Evolutionary conservation across 92 coral and sea anemone genomes (phyloP), one percentile per base, ranked within the genome.

Genomic region (Porites evermanni): DNA sequence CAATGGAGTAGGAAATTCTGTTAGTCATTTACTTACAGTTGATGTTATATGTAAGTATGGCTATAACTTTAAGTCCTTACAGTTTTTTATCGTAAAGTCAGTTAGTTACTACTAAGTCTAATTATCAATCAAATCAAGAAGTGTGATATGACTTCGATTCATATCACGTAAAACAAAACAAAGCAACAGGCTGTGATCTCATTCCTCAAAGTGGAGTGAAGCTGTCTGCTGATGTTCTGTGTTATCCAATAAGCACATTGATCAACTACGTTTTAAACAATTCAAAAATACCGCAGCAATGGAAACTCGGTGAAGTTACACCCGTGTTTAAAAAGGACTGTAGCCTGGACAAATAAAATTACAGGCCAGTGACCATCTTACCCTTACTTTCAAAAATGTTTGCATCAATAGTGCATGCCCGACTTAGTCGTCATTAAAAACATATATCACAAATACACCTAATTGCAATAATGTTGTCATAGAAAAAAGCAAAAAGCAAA

Each of bases 141-240:
- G 38, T 32, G 38, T 32, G 38, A 32, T 2, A 2, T 32, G 38
- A 32, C 38, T 32, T 32, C 26, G 26, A 24, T 24, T 24, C 38
- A 32, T 32, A 32, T 32, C 38, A 60, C 53, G 47, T 88, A 24
- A 83, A 81, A 70, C 83, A 83, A 24, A 88, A 76, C 78, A 90
- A 86, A 80, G 94, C 89, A 12, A 91, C 89, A 18, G 87, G 89
- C 60, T 71, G 70, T 56, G 92, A 87, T 72, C 84, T 66, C 24
- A 78, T 90, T 54, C 91, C 89, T 44, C 94, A 91, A 59, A 77
- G 86, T 18, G 78, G 83, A 51, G 78, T 90, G 14, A 84, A 85
- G 86, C 7, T 12, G n/a, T 85, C 93, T 38, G 90, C 93, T 47
- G 93, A 90, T 13, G 93, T 86, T 19, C 84, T 78, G 0, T 91